phyloP scores from a whole-genome alignment of 2,797 vertebrate genomes.

The Hydrolagus colliei region DNA sequence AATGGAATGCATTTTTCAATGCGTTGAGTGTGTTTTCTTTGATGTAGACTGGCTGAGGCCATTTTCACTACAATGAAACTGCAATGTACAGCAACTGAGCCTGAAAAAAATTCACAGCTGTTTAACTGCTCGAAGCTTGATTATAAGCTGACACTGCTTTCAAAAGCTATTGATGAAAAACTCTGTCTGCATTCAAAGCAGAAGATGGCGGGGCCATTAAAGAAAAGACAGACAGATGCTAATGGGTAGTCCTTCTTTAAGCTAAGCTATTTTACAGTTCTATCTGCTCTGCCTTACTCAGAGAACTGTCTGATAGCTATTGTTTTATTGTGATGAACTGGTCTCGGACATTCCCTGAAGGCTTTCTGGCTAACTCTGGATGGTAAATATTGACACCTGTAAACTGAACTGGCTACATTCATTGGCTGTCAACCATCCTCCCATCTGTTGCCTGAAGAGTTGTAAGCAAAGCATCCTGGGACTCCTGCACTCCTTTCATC shows the following conservation, averaged over 20 bases:
- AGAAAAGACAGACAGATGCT: constrained; percentile 50
- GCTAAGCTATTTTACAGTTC: constrained; percentile 50
- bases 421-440: constrained; percentile 56
- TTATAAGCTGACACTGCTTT: constrained; percentile 31
- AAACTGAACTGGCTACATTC: constrained; percentile 65
- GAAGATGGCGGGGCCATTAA: constrained; percentile 34
- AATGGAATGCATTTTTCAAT: constrained; percentile 19
- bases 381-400: constrained; percentile 76
- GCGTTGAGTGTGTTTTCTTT: constrained; percentile 11
- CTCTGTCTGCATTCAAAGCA: constrained; percentile 44
- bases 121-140: constrained; percentile 38
- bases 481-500: constrained; percentile 58
- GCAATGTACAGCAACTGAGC: constrained; percentile 9
- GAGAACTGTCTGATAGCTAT: constrained; percentile 57
- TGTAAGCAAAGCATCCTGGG: constrained; percentile 62
- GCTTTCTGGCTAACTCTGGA: constrained; percentile 53
- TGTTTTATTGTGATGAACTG: constrained; percentile 62
- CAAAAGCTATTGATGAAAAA: constrained; percentile 44
- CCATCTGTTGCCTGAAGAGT: constrained; percentile 74
- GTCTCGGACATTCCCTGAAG: constrained; percentile 54
- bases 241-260: constrained; percentile 44
- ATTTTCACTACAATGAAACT: background rate
- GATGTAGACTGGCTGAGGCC: background rate
- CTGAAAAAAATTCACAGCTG: constrained; percentile 40
- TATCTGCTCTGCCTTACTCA: constrained; percentile 50